These are phyloP conservation scores for Microtus montanus DNA, from an alignment of 2,113 vertebrate species.

Conservation along the genomic window DNA sequence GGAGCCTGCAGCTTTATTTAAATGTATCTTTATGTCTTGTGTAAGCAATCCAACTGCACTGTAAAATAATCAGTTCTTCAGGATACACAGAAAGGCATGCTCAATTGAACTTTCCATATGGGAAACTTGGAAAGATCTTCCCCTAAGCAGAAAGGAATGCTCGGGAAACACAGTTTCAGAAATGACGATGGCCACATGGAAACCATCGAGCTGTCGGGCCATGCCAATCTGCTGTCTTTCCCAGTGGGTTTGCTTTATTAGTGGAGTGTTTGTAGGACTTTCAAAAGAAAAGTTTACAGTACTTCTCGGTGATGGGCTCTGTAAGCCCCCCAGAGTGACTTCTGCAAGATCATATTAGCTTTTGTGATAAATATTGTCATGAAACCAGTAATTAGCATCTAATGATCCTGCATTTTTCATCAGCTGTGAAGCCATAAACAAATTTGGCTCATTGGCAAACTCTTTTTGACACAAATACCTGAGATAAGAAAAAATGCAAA, in stretches of 20 bases:
- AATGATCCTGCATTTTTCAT: constrained; percentile 79
- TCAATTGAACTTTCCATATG: constrained; percentile 56
- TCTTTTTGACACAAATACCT: constrained; percentile 77
- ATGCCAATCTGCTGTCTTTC: not conserved
- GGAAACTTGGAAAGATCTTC: constrained; percentile 61
- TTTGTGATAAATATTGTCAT: constrained; percentile 76
- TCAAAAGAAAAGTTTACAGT: constrained; percentile 17
- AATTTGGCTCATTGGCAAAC: constrained; percentile 75
- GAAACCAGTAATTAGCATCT: constrained; percentile 78
- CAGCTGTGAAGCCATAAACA: constrained; percentile 56
- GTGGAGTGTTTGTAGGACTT: constrained; percentile 24
- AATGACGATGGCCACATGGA: constrained; percentile 70
- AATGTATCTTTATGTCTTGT: constrained; percentile 32
- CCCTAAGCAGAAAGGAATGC: constrained; percentile 64
- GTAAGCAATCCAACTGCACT: constrained; percentile 47
- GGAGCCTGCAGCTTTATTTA: not conserved
- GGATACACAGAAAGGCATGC: constrained; percentile 33
- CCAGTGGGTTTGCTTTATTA: constrained; percentile 58
- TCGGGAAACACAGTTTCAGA: constrained; percentile 68
- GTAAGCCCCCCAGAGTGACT: constrained; percentile 43
- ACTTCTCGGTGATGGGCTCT: constrained; percentile 44
- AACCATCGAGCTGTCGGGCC: constrained; percentile 58
- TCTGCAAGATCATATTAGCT: constrained; percentile 70
- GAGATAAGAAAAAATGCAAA: constrained; percentile 20
- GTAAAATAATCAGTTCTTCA: constrained; percentile 61